Conservation (phyloP, 2,888 invertebrate species). For the Biston stratarius region DNA sequence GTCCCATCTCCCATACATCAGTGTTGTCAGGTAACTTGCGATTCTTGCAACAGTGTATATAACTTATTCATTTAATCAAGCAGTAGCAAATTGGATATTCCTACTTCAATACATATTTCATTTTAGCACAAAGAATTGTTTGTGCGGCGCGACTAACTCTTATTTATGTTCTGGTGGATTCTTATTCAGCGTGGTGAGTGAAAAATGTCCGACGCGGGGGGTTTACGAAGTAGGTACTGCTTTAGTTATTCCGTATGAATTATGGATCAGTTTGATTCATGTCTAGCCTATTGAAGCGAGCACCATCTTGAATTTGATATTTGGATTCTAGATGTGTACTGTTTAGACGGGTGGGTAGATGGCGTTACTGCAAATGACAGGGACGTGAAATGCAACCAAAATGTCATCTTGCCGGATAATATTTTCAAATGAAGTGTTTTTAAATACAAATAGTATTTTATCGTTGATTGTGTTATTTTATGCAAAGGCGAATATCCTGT, state of each 20-base stretch:
- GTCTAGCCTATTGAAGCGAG: conserved; percentile 61
- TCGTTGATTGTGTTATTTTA: conserved; percentile 11
- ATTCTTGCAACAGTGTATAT: conserved; percentile 32
- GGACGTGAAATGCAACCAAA: neutral
- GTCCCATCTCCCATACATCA: conserved; percentile 42
- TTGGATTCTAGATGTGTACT: conserved; percentile 55
- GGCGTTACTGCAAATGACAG: conserved; percentile 36
- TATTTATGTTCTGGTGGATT: conserved; percentile 61
- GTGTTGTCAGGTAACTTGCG: conserved; percentile 35
- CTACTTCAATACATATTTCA: conserved; percentile 55
- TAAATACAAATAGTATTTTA: neutral
- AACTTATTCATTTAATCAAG: conserved; percentile 37
- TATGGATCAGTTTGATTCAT: conserved; percentile 78
- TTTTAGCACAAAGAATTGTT: conserved; percentile 64
- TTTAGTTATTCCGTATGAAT: conserved; percentile 78
- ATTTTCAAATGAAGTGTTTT: neutral
- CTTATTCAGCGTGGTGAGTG: conserved; percentile 52
- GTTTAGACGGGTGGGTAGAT: conserved; percentile 49
- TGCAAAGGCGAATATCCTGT: conserved; percentile 33
- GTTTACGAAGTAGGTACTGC: conserved; percentile 63
- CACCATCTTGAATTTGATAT: conserved; percentile 62
- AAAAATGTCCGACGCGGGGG: conserved; percentile 81
- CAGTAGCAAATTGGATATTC: conserved; percentile 54
- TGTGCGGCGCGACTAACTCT: conserved; percentile 54
- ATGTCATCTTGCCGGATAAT: neutral